Base-by-base conservation (phyloP, 2,888 invertebrate species). In the Blastobasis adustella region DNA sequence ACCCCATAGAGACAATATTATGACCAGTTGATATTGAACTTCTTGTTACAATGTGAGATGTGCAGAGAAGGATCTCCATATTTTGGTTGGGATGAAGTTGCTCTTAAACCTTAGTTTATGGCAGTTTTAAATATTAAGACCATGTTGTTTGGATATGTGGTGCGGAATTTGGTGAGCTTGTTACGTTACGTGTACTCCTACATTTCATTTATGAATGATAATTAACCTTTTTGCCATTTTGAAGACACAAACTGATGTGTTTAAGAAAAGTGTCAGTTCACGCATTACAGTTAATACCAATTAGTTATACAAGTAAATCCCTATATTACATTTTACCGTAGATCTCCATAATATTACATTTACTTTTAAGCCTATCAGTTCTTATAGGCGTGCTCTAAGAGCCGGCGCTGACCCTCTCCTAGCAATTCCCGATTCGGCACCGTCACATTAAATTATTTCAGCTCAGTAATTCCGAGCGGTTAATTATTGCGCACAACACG, bases 371-470 rank as follows among this genome's bases (percentile, higher is more conserved):
- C 23, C 23, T 23, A 23, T 23, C 23, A 23, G 23, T 23, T 23
- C 23, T 23, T 23, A 23, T 23, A 23, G 23, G 23, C 23, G 23
- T 23, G 23, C 23, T 23, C 23, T 23, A 23, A 23, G 23, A 23
- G 23, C 23, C 23, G 23, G 23, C 23, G 23, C 23, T 23, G 23
- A 23, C 23, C 23, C 23, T 23, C 23, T 23, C 23, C 23, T 23
- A 23, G 23, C 23, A 23, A 23, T 23, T 23, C 23, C 23, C 76
- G 79, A 76, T 78, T 71, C 77, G 71, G 71, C 60, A 71, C 78
- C 79, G 87, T 87, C 85, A 83, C 83, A 86, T 86, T 83, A 85
- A 86, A 87, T 88, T 88, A 88, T 88, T 87, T 87, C 87, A 76
- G 77, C 87, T 88, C 86, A 87, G 88, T 88, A 87, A 88, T 88